phyloP scores from a whole-genome alignment of 2,113 vertebrate genomes.

The Serilophus lunatus region DNA sequence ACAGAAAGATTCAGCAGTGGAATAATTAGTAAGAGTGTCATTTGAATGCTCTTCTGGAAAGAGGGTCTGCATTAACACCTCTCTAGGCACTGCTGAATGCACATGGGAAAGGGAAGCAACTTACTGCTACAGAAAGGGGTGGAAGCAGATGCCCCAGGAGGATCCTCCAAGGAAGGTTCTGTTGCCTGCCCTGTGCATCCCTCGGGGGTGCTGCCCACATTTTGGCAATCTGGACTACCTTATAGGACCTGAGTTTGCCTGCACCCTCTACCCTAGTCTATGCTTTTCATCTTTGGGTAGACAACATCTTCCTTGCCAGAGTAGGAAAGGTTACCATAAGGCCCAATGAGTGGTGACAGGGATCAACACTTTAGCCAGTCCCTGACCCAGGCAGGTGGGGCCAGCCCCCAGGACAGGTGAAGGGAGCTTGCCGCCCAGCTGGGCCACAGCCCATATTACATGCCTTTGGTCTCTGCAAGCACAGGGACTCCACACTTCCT shows the following conservation, averaged over 20 bases:
- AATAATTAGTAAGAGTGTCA: neutral
- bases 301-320: neutral
- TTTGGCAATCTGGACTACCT: neutral
- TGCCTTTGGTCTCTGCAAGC: neutral
- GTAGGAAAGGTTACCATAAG: neutral
- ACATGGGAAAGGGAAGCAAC: neutral
- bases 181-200: neutral
- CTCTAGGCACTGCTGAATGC: neutral
- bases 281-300: neutral
- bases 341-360: neutral
- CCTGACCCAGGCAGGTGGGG: neutral
- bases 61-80: neutral
- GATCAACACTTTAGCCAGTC: neutral
- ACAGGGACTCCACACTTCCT: neutral
- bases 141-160: rapidly evolving
- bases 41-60: neutral
- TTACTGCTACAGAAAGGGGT: neutral
- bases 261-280: neutral
- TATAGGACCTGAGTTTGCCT: neutral
- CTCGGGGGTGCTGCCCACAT: neutral
- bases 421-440: neutral
- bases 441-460: rapidly evolving
- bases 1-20: neutral
- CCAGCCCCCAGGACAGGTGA: rapidly evolving
- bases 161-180: neutral